A percentile compares a stretch with the other conserved stretches of the same genome.
phyloP scores from a whole-genome alignment of 2,888 invertebrate species.

The Tribolium freemani region DNA sequence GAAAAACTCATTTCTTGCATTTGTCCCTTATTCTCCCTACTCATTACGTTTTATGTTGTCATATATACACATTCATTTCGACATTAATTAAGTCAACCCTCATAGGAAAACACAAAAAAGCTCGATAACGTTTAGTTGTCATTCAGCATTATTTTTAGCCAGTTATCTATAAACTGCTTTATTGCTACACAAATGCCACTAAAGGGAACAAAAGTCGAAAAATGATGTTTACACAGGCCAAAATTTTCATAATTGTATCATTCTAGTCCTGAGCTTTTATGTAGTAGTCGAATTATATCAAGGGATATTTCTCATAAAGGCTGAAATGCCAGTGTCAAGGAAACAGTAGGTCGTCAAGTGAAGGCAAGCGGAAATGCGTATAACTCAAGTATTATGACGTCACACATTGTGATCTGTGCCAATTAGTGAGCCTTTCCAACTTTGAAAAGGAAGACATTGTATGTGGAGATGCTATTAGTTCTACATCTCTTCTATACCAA shows the following conservation, averaged over 20 bases:
- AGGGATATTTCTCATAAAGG: constrained; percentile 35
- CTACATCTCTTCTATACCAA: too few relatives aligned
- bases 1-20: constrained; percentile 46
- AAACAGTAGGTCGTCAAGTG: constrained; percentile 41
- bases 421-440: constrained; percentile 44
- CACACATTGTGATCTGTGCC: constrained; percentile 47
- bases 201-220: not conserved
- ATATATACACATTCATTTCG: constrained; percentile 50
- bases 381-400: constrained; percentile 47
- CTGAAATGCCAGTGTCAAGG: constrained; percentile 35
- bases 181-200: not conserved
- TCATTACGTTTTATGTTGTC: constrained; percentile 47
- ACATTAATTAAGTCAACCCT: constrained; percentile 47
- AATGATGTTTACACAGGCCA: not conserved
- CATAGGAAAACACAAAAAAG: constrained; percentile 28
- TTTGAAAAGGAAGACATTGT: constrained; percentile 35
- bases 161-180: not conserved
- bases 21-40: constrained; percentile 37
- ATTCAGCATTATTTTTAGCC: not conserved
- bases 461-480: not conserved
- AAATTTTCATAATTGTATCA: not conserved
- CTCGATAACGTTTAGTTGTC: constrained; percentile 32
- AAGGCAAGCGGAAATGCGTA: constrained; percentile 48
- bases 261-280: not conserved
- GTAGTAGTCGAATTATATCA: constrained; percentile 14